phyloP scores from a whole-genome alignment of 1,140 invertebrate species.

The Nilaparvata lugens region DNA sequence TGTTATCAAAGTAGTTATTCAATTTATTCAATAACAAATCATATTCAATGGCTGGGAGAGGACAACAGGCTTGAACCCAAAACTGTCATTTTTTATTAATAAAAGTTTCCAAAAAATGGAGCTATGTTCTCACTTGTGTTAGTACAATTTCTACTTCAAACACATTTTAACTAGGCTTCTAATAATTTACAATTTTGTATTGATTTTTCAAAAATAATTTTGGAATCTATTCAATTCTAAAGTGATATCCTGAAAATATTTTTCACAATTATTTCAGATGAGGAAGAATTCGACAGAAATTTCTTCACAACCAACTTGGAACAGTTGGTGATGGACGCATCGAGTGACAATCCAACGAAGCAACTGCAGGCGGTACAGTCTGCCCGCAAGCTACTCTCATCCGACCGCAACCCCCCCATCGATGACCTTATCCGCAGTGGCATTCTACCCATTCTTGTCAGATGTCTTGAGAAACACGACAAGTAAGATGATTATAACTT shows the following conservation, averaged over 20 bases:
- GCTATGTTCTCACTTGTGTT: too few relatives aligned
- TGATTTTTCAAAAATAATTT: not conserved
- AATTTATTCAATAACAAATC: too few relatives aligned
- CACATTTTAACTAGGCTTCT: not conserved
- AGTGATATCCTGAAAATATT: too few relatives aligned
- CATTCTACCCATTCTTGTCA: constrained; percentile 88
- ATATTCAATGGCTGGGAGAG: too few relatives aligned
- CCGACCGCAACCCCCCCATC: constrained; percentile 97
- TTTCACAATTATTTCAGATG: constrained; percentile 44
- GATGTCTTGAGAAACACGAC: constrained; percentile 76
- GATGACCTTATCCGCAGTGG: constrained; percentile 88
- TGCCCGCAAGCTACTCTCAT: constrained; percentile 88
- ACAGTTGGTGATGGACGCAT: constrained; percentile 63
- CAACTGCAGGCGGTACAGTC: constrained; percentile 78
- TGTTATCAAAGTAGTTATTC: too few relatives aligned
- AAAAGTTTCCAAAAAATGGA: too few relatives aligned
- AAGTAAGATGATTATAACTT: constrained; percentile 40
- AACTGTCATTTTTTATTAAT: too few relatives aligned
- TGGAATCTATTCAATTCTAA: too few relatives aligned
- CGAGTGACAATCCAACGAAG: constrained; percentile 54
- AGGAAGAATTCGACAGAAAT: constrained; percentile 61
- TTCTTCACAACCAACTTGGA: constrained; percentile 52
- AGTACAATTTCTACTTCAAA: too few relatives aligned
- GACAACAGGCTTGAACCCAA: too few relatives aligned
- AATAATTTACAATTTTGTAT: constrained; percentile 13